Evolutionary conservation across 1,140 invertebrate genomes (phyloP), one percentile per base, ranked within the genome.

Genomic region (Drosophila truncata): DNA sequence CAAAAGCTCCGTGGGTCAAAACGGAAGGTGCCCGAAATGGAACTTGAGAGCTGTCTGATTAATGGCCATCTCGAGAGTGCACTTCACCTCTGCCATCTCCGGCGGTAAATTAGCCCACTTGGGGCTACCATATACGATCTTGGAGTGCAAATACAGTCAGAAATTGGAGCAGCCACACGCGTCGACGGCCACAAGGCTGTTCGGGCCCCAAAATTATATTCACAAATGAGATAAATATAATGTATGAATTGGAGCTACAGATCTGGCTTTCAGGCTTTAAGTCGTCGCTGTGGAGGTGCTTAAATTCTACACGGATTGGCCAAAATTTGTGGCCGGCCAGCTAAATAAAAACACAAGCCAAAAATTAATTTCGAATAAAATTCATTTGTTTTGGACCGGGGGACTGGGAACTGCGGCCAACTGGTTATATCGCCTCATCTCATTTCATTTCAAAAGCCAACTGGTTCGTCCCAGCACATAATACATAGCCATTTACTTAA

Each of bases 81-180:
- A 76, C 60, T 78, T 76, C 64, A 64, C 69, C 82, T 70, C 80
- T 27, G 49, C 61, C 78, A 61, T 52, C 54, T 71, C 37, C 49
- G 52, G 67, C 59, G 78, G 59, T 73, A 58, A 87, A 87, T 87
- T 88, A 88, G 83, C 72, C 80, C 75, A 83, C 47, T 83, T 72
- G 41, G 59, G 27, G 20, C 39, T 16, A 37, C 59, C 35, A 35
- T n/a, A 62, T 27, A 41, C 65, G 31, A 27, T 49, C n/a, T 64
- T 52, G 44, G 74, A 82, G 75, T 73, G 78, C 79, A 79, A 87
- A 86, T 86, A 64, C 54, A 70, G 59, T 62, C 70, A 62, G 49
- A 83, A 90, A 88, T 84, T 88, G 66, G 84, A 88, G 85, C 84
- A 88, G 42, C 49, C 84, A 88, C 84, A 88, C 84, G 80, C 84